Conservation (phyloP, 2,797 vertebrate genomes). For the Craterocephalus amniculus region DNA sequence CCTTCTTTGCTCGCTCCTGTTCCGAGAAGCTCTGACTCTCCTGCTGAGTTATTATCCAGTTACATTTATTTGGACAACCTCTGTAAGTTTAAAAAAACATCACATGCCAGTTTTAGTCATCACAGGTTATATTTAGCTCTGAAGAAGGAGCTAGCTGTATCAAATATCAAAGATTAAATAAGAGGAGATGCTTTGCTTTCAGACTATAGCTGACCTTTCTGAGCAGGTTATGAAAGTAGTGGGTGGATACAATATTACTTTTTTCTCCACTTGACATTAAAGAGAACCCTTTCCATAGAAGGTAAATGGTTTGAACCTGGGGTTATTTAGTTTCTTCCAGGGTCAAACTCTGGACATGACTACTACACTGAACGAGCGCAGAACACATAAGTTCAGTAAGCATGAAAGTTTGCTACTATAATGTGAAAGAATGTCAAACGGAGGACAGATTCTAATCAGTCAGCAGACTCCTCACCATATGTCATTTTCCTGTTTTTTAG, state of each 20-base stretch:
- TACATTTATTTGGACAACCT: constrained; percentile 30
- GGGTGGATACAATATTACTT: constrained; percentile 29
- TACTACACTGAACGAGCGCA: too few relatives aligned
- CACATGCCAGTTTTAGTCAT: constrained; percentile 24
- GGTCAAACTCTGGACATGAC: constrained; percentile 33
- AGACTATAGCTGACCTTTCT: constrained; percentile 40
- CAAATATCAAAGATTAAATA: constrained; percentile 28
- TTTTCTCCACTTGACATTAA: constrained; percentile 48
- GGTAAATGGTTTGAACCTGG: constrained; percentile 57
- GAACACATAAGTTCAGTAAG: too few relatives aligned
- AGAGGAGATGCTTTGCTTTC: constrained; percentile 37
- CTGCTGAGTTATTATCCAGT: constrained; percentile 20
- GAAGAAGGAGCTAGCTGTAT: constrained; percentile 17
- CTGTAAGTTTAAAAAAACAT: constrained; percentile 25
- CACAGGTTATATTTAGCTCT: constrained; percentile 46
- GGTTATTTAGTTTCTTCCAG: constrained; percentile 37
- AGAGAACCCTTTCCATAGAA: constrained; percentile 41
- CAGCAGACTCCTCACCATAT: not conserved
- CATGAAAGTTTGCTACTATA: constrained; percentile 1
- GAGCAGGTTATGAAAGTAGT: constrained; percentile 26
- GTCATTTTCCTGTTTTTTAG: not conserved
- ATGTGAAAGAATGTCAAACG: constrained; percentile 17
- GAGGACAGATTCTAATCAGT: not conserved
- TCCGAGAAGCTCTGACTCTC: constrained; percentile 26
- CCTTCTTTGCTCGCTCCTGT: not conserved